These are phyloP conservation scores for Talpa occidentalis DNA, from an alignment of 2,113 vertebrate species.

Conservation along the genomic window DNA sequence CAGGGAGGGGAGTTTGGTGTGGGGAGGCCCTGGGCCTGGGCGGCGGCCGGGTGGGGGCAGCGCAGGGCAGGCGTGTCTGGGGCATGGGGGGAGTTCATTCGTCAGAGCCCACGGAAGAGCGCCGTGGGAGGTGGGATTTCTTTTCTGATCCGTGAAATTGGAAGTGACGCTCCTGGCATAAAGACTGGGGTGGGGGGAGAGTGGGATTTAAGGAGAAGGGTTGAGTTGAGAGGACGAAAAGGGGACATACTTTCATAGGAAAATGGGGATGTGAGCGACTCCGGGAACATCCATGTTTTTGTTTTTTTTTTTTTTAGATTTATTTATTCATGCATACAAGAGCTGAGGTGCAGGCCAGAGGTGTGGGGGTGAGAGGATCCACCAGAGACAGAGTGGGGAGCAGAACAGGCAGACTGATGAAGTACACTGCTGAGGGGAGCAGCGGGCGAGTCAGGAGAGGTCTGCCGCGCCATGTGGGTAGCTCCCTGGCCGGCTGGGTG, in stretches of 20 bases:
- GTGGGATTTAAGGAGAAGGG: neutral
- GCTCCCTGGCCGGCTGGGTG: too few relatives aligned
- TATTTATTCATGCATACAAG: too few relatives aligned
- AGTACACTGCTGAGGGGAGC: too few relatives aligned
- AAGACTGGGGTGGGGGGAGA: neutral
- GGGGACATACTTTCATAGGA: neutral
- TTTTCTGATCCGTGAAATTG: neutral
- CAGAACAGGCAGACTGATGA: too few relatives aligned
- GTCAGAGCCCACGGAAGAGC: rapidly evolving
- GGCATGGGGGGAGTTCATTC: neutral
- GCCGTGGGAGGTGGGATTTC: rapidly evolving
- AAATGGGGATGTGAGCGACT: neutral
- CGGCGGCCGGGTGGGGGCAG: rapidly evolving
- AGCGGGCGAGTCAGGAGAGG: too few relatives aligned
- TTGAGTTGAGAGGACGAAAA: neutral
- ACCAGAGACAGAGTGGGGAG: too few relatives aligned
- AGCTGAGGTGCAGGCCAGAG: too few relatives aligned
- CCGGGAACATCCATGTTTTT: neutral
- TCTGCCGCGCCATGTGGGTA: too few relatives aligned
- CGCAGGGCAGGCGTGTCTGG: too few relatives aligned
- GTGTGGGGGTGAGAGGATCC: too few relatives aligned
- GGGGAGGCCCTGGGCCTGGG: neutral
- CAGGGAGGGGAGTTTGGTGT: neutral
- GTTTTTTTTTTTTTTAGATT: too few relatives aligned
- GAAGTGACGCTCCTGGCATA: neutral